Evolutionary conservation across 2,797 vertebrate genomes (phyloP).

Genomic region (Setipinna tenuifilis): DNA sequence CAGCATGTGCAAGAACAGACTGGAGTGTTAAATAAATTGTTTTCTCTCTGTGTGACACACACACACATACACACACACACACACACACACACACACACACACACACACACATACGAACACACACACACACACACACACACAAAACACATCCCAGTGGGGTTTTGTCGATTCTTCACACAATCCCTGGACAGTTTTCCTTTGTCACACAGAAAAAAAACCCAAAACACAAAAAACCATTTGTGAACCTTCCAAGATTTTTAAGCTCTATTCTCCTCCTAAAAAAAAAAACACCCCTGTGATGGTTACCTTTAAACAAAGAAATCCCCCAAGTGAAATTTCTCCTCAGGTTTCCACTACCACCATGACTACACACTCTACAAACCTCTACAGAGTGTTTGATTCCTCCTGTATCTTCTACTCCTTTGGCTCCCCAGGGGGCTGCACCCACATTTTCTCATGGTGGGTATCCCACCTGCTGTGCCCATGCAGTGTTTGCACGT

Average conservation of each 20-base stretch:
- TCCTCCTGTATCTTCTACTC: no score
- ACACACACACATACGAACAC: neutral
- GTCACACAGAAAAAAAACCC: neutral
- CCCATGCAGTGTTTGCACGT: no score
- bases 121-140: slow-evolving; percentile 9
- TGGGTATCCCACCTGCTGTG: no score
- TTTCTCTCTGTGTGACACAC: neutral
- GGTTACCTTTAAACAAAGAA: neutral
- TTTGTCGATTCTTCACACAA: neutral
- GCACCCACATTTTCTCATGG: no score
- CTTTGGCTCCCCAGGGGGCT: no score
- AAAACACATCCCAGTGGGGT: slow-evolving; percentile 15
- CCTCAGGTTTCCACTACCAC: slow-evolving; percentile 50
- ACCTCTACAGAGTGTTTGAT: slow-evolving; percentile 48
- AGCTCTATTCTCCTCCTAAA: neutral
- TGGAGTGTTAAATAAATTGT: neutral
- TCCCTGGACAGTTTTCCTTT: neutral
- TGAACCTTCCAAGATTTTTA: neutral
- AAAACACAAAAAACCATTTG: neutral
- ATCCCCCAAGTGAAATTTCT: slow-evolving; percentile 58
- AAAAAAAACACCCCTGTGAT: neutral
- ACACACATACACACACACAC: neutral
- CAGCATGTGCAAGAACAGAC: neutral
- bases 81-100: no score
- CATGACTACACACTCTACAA: neutral